Conservation (phyloP, 2,888 invertebrate genomes). For the Halocaridina rubra region DNA sequence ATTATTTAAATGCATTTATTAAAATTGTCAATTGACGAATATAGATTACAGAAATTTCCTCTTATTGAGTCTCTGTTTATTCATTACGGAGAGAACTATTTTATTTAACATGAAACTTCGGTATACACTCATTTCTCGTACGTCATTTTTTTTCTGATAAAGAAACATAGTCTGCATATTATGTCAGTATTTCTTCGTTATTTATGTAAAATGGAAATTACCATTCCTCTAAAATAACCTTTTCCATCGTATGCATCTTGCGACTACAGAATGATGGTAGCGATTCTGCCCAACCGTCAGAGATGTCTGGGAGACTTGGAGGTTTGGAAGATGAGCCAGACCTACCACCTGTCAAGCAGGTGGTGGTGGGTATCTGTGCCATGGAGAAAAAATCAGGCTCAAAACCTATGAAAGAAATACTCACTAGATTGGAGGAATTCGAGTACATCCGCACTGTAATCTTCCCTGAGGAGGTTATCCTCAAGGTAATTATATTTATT, state of each 20-base stretch:
- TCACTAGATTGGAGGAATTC: constrained; percentile 94
- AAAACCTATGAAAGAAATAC: constrained; percentile 99
- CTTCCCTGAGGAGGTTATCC: constrained; percentile 95
- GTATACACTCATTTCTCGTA: too few relatives aligned
- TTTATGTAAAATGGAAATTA: too few relatives aligned
- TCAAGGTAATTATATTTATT: constrained; percentile 88
- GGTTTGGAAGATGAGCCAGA: constrained; percentile 17
- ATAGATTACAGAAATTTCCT: too few relatives aligned
- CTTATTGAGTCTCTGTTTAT: too few relatives aligned
- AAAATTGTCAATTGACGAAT: too few relatives aligned
- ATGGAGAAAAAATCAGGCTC: constrained; percentile 99
- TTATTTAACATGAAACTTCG: too few relatives aligned
- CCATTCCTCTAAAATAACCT: neutral
- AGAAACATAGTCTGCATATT: too few relatives aligned
- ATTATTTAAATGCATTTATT: too few relatives aligned
- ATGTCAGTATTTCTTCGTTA: too few relatives aligned
- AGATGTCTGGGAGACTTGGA: constrained; percentile 18
- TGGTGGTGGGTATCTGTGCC: constrained; percentile 98
- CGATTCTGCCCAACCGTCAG: neutral
- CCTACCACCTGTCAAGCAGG: constrained; percentile 72
- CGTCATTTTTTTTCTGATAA: too few relatives aligned
- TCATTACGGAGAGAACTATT: too few relatives aligned
- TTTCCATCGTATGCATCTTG: neutral
- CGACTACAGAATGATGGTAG: constrained; percentile 15
- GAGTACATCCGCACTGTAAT: constrained; percentile 95